Evolutionary conservation across 1,140 invertebrate genomes (phyloP).

Genomic region (Drosophila miranda): DNA sequence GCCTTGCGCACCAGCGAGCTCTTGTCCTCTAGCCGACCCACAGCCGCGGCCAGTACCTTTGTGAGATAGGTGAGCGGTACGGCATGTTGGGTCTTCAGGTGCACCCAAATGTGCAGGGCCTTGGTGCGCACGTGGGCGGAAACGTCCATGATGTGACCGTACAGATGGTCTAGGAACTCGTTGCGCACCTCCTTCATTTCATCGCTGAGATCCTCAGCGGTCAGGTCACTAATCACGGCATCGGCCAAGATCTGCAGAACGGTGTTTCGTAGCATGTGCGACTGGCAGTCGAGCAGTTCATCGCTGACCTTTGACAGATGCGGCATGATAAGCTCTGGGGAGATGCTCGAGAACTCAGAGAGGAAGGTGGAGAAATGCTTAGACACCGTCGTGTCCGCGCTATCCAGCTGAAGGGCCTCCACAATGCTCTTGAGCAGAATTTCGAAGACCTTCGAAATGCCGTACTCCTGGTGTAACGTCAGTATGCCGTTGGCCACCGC

Average conservation of each 20-base stretch:
- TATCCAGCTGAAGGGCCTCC: constrained; percentile 57
- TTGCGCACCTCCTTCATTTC: constrained; percentile 86
- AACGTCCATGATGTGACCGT: constrained; percentile 92
- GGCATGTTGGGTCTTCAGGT: constrained; percentile 87
- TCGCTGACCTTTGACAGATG: constrained; percentile 70
- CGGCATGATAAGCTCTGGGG: constrained; percentile 72
- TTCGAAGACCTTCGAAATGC: constrained; percentile 66
- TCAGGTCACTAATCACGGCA: constrained; percentile 87
- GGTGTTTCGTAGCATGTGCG: constrained; percentile 91
- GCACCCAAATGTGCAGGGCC: constrained; percentile 90
- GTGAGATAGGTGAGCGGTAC: constrained; percentile 88
- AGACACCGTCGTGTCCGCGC: constrained; percentile 59
- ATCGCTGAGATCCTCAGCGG: constrained; percentile 87
- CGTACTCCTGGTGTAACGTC: constrained; percentile 72
- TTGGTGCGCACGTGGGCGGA: constrained; percentile 93
- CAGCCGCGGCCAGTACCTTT: constrained; percentile 85
- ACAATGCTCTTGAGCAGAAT: constrained; percentile 74
- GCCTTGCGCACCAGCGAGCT: constrained; percentile 90
- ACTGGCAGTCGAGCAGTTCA: constrained; percentile 83
- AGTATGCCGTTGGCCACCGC: constrained; percentile 73
- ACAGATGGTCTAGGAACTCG: constrained; percentile 88
- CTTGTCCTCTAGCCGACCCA: constrained; percentile 89
- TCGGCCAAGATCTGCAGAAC: constrained; percentile 90
- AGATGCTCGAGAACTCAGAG: constrained; percentile 61
- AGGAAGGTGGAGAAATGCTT: constrained; percentile 75